These are phyloP conservation scores for Parauchenoglanis punctatus DNA, from an alignment of 2,797 vertebrate species.

Conservation along the genomic window DNA sequence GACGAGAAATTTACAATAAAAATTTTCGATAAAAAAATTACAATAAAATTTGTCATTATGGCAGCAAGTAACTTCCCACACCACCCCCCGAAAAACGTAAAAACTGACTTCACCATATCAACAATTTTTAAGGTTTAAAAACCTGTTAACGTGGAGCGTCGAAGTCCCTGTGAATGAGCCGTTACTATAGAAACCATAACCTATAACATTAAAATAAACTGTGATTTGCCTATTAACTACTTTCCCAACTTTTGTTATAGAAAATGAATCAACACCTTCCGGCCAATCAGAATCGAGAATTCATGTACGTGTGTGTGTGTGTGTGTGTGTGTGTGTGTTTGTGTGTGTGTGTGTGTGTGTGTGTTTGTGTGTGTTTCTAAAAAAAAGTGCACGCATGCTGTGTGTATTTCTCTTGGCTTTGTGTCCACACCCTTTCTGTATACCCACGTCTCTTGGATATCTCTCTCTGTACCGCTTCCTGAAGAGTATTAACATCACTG, in stretches of 20 bases:
- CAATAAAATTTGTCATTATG: too few species aligned
- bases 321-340: background rate
- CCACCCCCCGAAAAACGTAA: background rate
- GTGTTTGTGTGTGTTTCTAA: background rate
- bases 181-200: too few species aligned
- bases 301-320: background rate
- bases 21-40: background rate
- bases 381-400: background rate
- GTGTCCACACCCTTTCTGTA: constrained; percentile 4
- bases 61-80: background rate
- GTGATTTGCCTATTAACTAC: too few species aligned
- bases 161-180: too few species aligned
- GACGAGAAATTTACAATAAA: background rate
- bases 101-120: background rate
- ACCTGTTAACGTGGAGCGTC: too few species aligned
- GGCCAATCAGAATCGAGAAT: background rate
- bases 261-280: background rate
- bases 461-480: background rate
- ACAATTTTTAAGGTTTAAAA: background rate
- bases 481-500: constrained; percentile 3
- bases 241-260: background rate
- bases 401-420: constrained; percentile 46
- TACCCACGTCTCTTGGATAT: constrained; percentile 14
- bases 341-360: background rate
- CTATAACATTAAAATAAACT: too few species aligned